These are phyloP conservation scores for Melinaea menophilus DNA, from an alignment of 2,888 invertebrate species.

Conservation along the genomic window DNA sequence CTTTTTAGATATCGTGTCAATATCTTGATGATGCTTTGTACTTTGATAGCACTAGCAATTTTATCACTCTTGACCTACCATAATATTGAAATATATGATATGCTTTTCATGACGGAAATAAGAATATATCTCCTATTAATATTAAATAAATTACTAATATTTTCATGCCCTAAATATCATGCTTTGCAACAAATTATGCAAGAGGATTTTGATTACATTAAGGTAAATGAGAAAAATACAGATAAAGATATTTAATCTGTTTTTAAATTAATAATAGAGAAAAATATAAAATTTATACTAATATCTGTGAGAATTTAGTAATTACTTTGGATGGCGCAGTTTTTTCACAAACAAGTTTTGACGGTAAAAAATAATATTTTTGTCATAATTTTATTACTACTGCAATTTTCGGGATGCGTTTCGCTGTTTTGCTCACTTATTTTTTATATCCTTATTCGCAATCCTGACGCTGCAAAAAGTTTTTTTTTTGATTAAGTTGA, in stretches of 20 bases:
- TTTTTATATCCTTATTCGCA: constrained; percentile 37
- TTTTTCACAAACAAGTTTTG: constrained; percentile 46
- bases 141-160: constrained; percentile 44
- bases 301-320: not conserved
- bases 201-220: constrained; percentile 52
- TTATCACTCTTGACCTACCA: too few species aligned
- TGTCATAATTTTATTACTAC: constrained; percentile 36
- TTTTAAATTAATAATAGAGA: too few species aligned
- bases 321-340: constrained; percentile 41
- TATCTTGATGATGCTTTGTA: not conserved
- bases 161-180: constrained; percentile 40
- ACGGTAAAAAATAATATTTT: constrained; percentile 50
- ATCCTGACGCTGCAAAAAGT: constrained; percentile 34
- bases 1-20: not conserved
- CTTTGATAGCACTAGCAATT: too few species aligned
- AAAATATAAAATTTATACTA: not conserved
- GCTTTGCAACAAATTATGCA: constrained; percentile 42
- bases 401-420: constrained; percentile 36
- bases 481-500: constrained; percentile 46
- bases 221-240: constrained; percentile 43
- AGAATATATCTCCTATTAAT: constrained; percentile 47
- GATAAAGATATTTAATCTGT: constrained; percentile 33
- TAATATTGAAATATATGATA: constrained; percentile 39
- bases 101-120: constrained; percentile 45
- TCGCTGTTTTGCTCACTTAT: constrained; percentile 35